Conservation (phyloP, 2,888 invertebrate species). For the Salticus scenicus region DNA sequence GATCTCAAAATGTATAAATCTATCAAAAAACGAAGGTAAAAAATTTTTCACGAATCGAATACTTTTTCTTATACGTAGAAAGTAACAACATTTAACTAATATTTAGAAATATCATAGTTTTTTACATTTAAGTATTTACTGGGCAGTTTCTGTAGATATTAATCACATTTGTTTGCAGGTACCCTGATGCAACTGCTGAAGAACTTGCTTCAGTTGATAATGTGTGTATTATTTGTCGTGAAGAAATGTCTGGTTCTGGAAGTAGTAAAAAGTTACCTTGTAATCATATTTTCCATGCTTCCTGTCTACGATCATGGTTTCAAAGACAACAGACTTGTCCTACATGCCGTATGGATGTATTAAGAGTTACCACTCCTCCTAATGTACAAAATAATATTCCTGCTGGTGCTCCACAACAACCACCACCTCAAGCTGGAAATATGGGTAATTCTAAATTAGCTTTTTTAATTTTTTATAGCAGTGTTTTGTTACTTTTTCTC, state of each 20-base stretch:
- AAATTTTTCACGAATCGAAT: no score
- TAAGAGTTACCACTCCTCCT: constrained; percentile 73
- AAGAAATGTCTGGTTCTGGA: constrained; percentile 81
- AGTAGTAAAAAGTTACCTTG: constrained; percentile 96
- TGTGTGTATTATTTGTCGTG: constrained; percentile 98
- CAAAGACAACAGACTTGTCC: constrained; percentile 99
- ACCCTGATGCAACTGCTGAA: constrained; percentile 95
- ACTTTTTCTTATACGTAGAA: no score
- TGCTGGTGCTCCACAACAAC: constrained; percentile 25
- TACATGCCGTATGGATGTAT: constrained; percentile 94
- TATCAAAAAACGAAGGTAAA: no score
- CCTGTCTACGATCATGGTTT: constrained; percentile 98
- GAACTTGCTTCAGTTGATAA: constrained; percentile 95
- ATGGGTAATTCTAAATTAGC: constrained; percentile 49
- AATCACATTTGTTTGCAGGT: constrained; percentile 74
- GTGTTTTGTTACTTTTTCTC: no score
- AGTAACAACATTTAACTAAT: no score
- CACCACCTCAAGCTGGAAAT: constrained; percentile 64
- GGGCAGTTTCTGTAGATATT: no score
- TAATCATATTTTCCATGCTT: constrained; percentile 99
- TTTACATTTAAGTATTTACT: no score
- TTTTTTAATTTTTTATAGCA: background rate
- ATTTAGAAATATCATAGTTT: no score
- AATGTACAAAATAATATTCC: constrained; percentile 31
- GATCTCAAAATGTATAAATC: no score